Evolutionary conservation across 2,797 vertebrate species (phyloP), one percentile per base, ranked within the genome.

Genomic region (Otolemur crassicaudatus): DNA sequence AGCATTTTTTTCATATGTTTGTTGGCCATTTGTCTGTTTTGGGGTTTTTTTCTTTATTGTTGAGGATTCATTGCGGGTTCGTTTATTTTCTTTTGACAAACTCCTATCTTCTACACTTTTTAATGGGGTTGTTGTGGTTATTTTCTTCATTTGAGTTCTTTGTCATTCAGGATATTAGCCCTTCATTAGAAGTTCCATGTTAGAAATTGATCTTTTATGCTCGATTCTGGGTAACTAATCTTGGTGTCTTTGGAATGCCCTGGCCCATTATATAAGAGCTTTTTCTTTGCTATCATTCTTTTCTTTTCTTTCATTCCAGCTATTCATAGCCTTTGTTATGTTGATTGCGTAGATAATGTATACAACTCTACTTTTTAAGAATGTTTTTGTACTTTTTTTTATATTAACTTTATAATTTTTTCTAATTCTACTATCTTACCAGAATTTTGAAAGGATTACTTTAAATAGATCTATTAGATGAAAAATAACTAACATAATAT

Each of bases 321-420:
- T n/a, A 8, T 61, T 77, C 49, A 53, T 23, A 23, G 31, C 40
- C 67, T 43, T 2, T 37, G 40, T 25, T 76, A 67, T 5, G 20
- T 14, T 72, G 17, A n/a, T 58, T 27, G 5, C 29, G 12, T 91
- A 91, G 67, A 63, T 79, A 79, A 49, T 93, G 43, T 7, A 63
- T 49, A 61, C 89, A 67, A 81, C 53, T 61, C 25, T 75, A 72
- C 20, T 29, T 70, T 61, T 92, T 13, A 90, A 81, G 63, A 56
- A 82, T 63, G 46, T 34, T 49, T 87, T 93, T 49, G 77, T 23
- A 29, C 49, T 73, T 27, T 13, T n/a, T 72, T 85, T 95, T 25
- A 72, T 90, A 19, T 58, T 81, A 60, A 95, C 46, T 90, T 92
- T 40, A 88, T 22, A 46, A n/a, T 70, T 90, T 81, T 79, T 56